These are phyloP conservation scores for Siniperca undulata DNA, from an alignment of 2,797 vertebrate species.

Conservation along the genomic window DNA sequence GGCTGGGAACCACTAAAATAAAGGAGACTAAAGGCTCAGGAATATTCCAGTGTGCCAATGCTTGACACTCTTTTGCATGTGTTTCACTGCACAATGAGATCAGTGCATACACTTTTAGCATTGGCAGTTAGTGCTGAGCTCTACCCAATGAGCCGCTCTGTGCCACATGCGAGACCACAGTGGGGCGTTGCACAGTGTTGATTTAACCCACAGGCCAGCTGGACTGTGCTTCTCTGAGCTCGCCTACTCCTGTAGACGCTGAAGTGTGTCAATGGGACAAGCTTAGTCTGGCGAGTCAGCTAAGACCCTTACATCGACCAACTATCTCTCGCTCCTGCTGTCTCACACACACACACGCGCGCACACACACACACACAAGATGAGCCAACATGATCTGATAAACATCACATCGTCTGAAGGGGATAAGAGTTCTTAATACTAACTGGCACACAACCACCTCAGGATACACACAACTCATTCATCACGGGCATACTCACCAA, in stretches of 20 bases:
- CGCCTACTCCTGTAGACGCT: conserved; percentile 52
- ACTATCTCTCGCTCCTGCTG: conserved; percentile 17
- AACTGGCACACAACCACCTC: conserved; percentile 42
- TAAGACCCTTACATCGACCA: conserved; percentile 32
- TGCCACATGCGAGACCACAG: conserved; percentile 63
- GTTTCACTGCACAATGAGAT: conserved; percentile 24
- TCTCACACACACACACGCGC: conserved; percentile 17
- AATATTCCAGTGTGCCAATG: conserved; percentile 1
- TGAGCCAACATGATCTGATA: conserved; percentile 58
- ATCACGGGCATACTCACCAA: conserved; percentile 11
- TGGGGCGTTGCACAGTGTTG: conserved; percentile 62
- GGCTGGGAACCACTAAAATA: background rate
- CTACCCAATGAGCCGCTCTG: conserved; percentile 12
- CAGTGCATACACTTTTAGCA: conserved; percentile 21
- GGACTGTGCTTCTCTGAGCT: conserved; percentile 52
- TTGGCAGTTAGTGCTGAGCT: conserved; percentile 7
- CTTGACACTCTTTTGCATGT: background rate
- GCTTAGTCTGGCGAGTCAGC: conserved; percentile 51
- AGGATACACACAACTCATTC: conserved; percentile 22
- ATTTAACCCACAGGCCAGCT: conserved; percentile 65
- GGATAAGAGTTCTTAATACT: conserved; percentile 56
- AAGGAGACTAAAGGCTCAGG: background rate
- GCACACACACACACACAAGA: conserved; percentile 1
- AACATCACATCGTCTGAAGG: conserved; percentile 58
- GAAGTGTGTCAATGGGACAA: conserved; percentile 78